Evolutionary conservation across 2,888 invertebrate species (phyloP).

Genomic region (Amphipoea oculea): DNA sequence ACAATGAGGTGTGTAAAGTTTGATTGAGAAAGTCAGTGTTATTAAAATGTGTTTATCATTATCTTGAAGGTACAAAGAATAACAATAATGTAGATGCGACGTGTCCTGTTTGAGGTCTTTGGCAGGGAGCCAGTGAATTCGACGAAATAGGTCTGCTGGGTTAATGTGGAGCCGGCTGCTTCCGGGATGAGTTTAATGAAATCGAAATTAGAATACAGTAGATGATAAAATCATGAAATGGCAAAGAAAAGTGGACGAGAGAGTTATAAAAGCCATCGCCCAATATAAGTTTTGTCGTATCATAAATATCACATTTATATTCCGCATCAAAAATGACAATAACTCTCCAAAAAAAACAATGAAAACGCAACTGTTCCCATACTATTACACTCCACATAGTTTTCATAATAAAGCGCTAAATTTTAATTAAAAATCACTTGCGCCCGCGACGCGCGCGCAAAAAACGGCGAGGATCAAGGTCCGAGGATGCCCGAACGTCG

Average conservation of each 20-base stretch:
- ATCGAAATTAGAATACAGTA: conserved; percentile 20
- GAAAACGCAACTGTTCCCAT: conserved; percentile 38
- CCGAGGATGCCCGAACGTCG: conserved; percentile 79
- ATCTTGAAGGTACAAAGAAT: conserved; percentile 13
- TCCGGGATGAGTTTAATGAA: conserved; percentile 30
- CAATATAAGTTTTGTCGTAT: neutral
- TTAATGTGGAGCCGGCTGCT: conserved; percentile 9
- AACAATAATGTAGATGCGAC: conserved; percentile 21
- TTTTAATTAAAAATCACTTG: conserved; percentile 86
- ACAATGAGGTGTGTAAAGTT: conserved; percentile 74
- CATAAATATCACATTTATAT: conserved; percentile 19
- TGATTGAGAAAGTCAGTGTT: conserved; percentile 67
- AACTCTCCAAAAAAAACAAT: conserved; percentile 24
- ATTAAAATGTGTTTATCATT: conserved; percentile 52
- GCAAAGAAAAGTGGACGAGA: neutral
- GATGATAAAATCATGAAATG: neutral
- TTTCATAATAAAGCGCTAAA: conserved; percentile 86
- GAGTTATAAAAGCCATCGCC: neutral
- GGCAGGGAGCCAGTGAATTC: conserved; percentile 40
- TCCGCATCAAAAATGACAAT: conserved; percentile 24
- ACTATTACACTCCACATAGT: conserved; percentile 76
- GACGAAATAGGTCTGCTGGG: conserved; percentile 8
- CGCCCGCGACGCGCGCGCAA: conserved; percentile 73
- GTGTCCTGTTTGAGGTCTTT: conserved; percentile 19
- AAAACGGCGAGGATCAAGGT: conserved; percentile 74